Evolutionary conservation across 1,140 invertebrate genomes (phyloP).

Genomic region (Lepidotrigona ventralis): DNA sequence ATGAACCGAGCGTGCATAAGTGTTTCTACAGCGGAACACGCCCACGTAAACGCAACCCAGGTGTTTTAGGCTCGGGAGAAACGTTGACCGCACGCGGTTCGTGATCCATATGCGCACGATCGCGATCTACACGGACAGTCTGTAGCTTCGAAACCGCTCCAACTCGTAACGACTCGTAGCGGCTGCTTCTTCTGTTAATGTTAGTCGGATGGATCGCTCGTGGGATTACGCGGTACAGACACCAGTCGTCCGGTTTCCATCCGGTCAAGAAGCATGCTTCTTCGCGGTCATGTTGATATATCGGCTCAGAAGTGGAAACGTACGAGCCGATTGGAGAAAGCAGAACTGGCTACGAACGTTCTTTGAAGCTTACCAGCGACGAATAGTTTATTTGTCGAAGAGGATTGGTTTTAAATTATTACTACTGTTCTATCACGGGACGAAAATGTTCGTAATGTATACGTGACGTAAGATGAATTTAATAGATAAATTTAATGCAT

Average conservation of each 20-base stretch:
- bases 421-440: not conserved
- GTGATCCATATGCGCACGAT: constrained; percentile 25
- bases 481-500: too few relatives aligned
- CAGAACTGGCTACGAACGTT: not conserved
- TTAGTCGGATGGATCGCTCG: not conserved
- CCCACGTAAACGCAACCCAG: constrained; percentile 41
- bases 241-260: not conserved
- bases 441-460: not conserved
- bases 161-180: not conserved
- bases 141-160: not conserved
- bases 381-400: not conserved
- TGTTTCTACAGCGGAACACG: constrained; percentile 52
- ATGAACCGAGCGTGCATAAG: constrained; percentile 64
- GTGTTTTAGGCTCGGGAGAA: constrained; percentile 44
- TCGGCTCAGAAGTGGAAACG: not conserved
- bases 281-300: not conserved
- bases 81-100: constrained; percentile 24
- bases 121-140: constrained; percentile 29
- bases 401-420: not conserved
- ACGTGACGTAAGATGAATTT: not conserved
- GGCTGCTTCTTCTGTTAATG: not conserved
- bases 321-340: not conserved
- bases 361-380: not conserved
- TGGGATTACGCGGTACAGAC: constrained; percentile 1
- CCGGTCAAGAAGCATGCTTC: not conserved